Percentiles rank a stretch among this genome's conserved stretches.
Conservation (phyloP, 1,140 invertebrate species). For the Heliconius melpomene region DNA sequence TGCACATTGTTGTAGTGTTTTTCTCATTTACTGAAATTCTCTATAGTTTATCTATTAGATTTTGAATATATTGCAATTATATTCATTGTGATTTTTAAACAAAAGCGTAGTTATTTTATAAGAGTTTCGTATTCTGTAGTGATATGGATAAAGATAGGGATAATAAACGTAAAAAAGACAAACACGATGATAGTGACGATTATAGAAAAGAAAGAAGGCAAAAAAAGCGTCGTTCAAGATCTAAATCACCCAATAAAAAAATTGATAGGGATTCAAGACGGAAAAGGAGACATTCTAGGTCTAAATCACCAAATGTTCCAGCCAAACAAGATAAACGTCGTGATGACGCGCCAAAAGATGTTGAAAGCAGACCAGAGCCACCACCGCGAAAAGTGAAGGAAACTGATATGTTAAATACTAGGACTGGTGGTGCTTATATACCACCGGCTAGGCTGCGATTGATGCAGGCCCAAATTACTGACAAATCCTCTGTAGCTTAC, state of each 20-base stretch:
- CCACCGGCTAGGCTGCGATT: slow-evolving; percentile 96
- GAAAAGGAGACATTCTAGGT: slow-evolving; percentile 64
- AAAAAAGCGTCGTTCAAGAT: slow-evolving; percentile 60
- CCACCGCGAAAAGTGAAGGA: slow-evolving; percentile 78
- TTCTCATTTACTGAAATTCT: background rate
- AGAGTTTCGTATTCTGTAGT: background rate
- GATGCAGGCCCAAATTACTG: slow-evolving; percentile 97
- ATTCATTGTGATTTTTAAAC: background rate
- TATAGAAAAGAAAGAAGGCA: slow-evolving; percentile 56
- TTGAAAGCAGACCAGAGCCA: slow-evolving; percentile 45
- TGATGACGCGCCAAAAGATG: slow-evolving; percentile 46
- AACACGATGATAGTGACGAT: slow-evolving; percentile 55
- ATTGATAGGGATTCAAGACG: slow-evolving; percentile 55
- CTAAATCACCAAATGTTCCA: slow-evolving; percentile 48
- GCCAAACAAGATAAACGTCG: slow-evolving; percentile 53
- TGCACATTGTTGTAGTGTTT: background rate
- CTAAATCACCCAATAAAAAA: slow-evolving; percentile 48
- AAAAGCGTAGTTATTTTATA: background rate
- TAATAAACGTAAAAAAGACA: slow-evolving; percentile 61
- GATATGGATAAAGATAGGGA: slow-evolving; percentile 55
- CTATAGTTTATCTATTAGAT: background rate
- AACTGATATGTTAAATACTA: slow-evolving; percentile 89
- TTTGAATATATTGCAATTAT: background rate
- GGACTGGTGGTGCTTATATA: slow-evolving; percentile 98
- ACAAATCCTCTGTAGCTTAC: slow-evolving; percentile 95